These are phyloP conservation scores for Penaeus indicus DNA, from an alignment of 1,140 invertebrate genomes.

Conservation along the genomic window DNA sequence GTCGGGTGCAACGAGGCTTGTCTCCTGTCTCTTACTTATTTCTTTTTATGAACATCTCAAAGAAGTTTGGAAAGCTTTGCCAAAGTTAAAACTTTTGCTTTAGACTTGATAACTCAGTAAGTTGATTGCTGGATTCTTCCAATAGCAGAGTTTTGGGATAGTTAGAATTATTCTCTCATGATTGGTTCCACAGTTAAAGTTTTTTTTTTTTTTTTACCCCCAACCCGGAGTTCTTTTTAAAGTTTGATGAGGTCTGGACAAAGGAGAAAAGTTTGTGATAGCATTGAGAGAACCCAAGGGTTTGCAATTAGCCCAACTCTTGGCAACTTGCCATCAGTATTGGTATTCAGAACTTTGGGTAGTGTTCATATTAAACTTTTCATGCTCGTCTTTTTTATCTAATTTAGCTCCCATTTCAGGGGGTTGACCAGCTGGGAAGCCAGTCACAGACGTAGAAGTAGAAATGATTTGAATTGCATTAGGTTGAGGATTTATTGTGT, in stretches of 20 bases:
- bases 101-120: conserved; percentile 59
- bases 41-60: conserved; percentile 44
- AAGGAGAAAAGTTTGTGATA: conserved; percentile 43
- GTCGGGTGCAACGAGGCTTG: no score
- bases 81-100: conserved; percentile 52
- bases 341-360: neutral
- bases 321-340: no score
- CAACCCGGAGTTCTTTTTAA: conserved; percentile 20
- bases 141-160: conserved; percentile 56
- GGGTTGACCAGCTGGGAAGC: neutral
- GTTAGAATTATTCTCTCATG: conserved; percentile 58
- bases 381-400: neutral
- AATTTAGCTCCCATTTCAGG: neutral
- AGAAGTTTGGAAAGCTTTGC: conserved; percentile 57
- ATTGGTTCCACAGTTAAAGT: conserved; percentile 37
- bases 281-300: conserved; percentile 11
- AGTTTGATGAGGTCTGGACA: conserved; percentile 49
- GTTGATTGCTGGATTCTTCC: conserved; percentile 61
- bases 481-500: no score
- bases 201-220: neutral
- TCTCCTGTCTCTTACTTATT: conserved; percentile 17
- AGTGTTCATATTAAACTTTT: neutral
- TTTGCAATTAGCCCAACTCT: conserved; percentile 14
- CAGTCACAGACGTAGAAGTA: neutral
- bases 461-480: no score